Conservation (phyloP, 2,113 vertebrate species). For the Hippocampus mohnikei region DNA sequence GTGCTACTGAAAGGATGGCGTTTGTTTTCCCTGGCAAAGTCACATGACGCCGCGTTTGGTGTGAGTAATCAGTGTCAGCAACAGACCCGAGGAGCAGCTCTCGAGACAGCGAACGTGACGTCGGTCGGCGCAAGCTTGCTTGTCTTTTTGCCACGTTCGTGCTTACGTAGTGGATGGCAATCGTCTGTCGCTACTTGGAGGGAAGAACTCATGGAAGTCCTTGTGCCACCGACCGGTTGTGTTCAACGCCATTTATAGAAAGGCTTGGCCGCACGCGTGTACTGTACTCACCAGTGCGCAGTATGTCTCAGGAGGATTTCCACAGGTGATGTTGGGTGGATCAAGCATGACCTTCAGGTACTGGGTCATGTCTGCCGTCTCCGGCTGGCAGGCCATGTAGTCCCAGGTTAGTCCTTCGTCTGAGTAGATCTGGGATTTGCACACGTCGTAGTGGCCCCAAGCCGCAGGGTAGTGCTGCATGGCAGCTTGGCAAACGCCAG, state of each 20-base stretch:
- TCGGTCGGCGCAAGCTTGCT: slow-evolving; percentile 31
- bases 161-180: slow-evolving; percentile 23
- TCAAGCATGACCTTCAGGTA: slow-evolving; percentile 92
- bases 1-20: neutral
- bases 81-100: slow-evolving; percentile 21
- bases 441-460: slow-evolving; percentile 97
- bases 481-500: slow-evolving; percentile 80
- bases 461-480: slow-evolving; percentile 92
- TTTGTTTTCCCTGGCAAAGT: slow-evolving; percentile 27
- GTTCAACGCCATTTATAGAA: neutral
- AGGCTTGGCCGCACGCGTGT: neutral
- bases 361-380: slow-evolving; percentile 95
- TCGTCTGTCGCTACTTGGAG: slow-evolving; percentile 26
- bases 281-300: slow-evolving; percentile 89
- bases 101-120: slow-evolving; percentile 42
- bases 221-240: neutral
- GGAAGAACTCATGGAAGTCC: slow-evolving; percentile 8
- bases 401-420: slow-evolving; percentile 97
- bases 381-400: slow-evolving; percentile 98
- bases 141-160: slow-evolving; percentile 17
- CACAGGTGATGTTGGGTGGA: slow-evolving; percentile 94
- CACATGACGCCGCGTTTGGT: slow-evolving; percentile 24
- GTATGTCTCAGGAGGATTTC: slow-evolving; percentile 94
- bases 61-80: slow-evolving; percentile 18
- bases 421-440: slow-evolving; percentile 92